Evolutionary conservation across 2,113 vertebrate species (phyloP).

Genomic region (Bufo gargarizans): DNA sequence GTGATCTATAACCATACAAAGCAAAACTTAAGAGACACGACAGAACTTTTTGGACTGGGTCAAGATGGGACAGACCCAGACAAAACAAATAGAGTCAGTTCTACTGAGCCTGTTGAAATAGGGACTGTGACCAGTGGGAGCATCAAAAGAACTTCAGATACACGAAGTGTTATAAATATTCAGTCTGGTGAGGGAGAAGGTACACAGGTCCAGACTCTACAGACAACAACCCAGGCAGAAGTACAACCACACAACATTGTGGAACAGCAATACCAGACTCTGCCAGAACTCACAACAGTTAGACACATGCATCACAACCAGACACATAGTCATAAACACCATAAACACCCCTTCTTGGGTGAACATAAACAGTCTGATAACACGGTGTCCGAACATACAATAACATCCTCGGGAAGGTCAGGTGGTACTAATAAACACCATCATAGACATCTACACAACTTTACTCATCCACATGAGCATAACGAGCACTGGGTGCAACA

Average conservation of each 20-base stretch:
- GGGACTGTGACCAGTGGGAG: not conserved
- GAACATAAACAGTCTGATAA: not conserved
- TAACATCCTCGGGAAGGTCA: not conserved
- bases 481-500: not conserved
- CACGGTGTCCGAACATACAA: slow-evolving; percentile 4
- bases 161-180: not conserved
- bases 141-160: not conserved
- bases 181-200: not conserved
- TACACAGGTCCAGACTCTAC: not conserved
- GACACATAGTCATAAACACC: slow-evolving; percentile 15
- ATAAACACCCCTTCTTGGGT: not conserved
- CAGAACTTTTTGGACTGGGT: not conserved
- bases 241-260: not conserved
- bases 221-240: not conserved
- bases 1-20: not conserved
- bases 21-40: not conserved
- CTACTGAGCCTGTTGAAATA: not conserved
- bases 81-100: not conserved
- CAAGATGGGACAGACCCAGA: not conserved
- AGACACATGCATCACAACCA: not conserved
- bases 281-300: not conserved
- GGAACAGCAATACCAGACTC: not conserved
- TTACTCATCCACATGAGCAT: not conserved
- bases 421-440: slow-evolving; percentile 3
- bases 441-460: slow-evolving; percentile 19